Percentiles rank a stretch among this genome's conserved stretches.
These are phyloP conservation scores for Tretioscincus oriximinensis DNA, from an alignment of 2,113 vertebrate genomes.

Conservation along the genomic window DNA sequence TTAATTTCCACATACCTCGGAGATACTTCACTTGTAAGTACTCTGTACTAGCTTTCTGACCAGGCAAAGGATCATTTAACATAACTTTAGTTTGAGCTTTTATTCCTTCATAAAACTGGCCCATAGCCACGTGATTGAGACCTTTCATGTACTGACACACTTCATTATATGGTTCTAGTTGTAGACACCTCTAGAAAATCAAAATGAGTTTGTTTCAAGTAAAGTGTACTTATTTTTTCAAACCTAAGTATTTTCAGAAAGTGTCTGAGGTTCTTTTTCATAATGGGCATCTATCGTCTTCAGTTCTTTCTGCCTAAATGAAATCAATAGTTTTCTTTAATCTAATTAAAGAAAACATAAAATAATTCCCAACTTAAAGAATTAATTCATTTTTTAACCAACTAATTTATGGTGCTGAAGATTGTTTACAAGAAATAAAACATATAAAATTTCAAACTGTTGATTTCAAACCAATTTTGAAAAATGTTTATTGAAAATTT, in stretches of 20 bases:
- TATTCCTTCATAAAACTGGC: slow-evolving; percentile 98
- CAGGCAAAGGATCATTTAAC: slow-evolving; percentile 93
- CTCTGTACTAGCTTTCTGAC: slow-evolving; percentile 95
- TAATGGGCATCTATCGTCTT: too few species aligned
- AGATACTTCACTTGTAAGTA: slow-evolving; percentile 98
- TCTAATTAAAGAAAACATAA: too few species aligned
- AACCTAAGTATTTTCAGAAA: background rate
- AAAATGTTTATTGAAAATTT: too few species aligned
- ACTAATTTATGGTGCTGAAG: too few species aligned
- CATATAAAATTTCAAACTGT: too few species aligned
- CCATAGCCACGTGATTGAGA: slow-evolving; percentile 94
- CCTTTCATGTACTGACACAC: slow-evolving; percentile 99
- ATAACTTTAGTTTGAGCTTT: slow-evolving; percentile 98
- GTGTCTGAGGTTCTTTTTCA: background rate
- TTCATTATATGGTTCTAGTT: slow-evolving; percentile 94
- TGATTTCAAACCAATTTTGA: too few species aligned
- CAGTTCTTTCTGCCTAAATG: too few species aligned
- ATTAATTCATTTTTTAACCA: too few species aligned
- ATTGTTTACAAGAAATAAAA: too few species aligned
- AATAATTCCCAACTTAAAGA: too few species aligned
- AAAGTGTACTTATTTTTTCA: background rate
- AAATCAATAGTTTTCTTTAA: too few species aligned
- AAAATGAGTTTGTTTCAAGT: slow-evolving; percentile 3
- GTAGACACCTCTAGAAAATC: slow-evolving; percentile 85
- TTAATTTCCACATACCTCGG: slow-evolving; percentile 77